Conservation (phyloP, 2,113 vertebrate species). For the Indri indri region DNA sequence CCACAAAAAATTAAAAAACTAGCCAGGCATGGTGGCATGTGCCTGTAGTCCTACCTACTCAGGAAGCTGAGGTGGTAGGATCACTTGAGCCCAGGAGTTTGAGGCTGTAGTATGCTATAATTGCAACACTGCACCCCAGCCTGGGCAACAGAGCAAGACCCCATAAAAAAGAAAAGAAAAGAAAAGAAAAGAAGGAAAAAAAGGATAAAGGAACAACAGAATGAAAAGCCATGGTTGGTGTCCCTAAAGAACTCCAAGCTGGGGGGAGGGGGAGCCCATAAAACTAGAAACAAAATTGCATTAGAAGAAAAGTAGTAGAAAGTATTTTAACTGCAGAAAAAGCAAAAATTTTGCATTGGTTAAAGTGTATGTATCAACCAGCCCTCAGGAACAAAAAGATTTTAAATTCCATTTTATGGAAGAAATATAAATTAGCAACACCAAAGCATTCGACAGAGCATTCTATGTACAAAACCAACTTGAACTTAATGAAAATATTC, state of each 20-base stretch:
- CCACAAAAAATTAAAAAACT: no score
- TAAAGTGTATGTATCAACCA: neutral
- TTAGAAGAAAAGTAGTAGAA: neutral
- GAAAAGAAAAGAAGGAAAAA: no score
- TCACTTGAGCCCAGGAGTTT: no score
- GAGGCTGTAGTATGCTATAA: no score
- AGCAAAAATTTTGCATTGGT: neutral
- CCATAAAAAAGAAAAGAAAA: no score
- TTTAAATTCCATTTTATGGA: neutral
- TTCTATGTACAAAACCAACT: neutral
- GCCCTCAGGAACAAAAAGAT: neutral
- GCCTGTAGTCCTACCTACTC: no score
- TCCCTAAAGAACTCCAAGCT: neutral
- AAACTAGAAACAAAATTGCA: neutral
- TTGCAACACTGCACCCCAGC: no score
- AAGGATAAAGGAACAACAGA: neutral
- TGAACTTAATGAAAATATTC: neutral
- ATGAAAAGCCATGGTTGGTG: neutral
- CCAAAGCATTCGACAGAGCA: neutral
- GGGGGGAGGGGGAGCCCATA: neutral
- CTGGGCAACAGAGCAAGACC: no score
- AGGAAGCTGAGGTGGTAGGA: no score
- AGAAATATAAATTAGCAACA: neutral
- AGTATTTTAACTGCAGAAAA: neutral
- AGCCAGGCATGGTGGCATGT: no score